Evolutionary conservation across 2,888 invertebrate genomes (phyloP), one percentile per base, ranked within the genome.

Genomic region (Iselma pallidipennis): DNA sequence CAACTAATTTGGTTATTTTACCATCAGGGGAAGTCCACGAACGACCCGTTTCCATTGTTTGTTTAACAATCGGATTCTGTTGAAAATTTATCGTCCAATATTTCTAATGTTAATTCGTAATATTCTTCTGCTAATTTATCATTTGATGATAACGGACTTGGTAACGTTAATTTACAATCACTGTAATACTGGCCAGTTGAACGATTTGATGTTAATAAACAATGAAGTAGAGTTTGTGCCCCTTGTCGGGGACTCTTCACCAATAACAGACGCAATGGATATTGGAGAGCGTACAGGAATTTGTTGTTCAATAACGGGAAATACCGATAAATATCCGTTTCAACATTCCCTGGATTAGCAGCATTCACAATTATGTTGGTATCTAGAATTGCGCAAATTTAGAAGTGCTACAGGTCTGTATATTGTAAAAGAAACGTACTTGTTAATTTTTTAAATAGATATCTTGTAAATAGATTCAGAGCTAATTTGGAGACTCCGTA

Each of bases 301-400:
- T 71, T 72, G 60, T 79, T 81, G 29, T 69, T 75, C 50, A 82
- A 65, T 9, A 72, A 75, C 3, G 80, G 80, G 66, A 79, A 82
- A 63, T 82, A 68, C 23, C 82, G 75, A 68, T 72, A 82, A 45
- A 83, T 81, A 4, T 69, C 62, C 0, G 83, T 83, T 72, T 82
- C 82, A 0, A 80, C 80, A 66, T 82, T 82, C 2, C 83, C 84
- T 2, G 83, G 84, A 71, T 83, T 78, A 10, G 80, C 82, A 31
- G 81, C 76, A 66, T 81, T 81, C 23, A 82, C 78, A 42, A 80
- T 73, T 23, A 82, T 73, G 59, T 80, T 80, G 45, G 79, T 79
- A 62, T 74, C 80, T 81, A 66, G 55, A 60, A 53, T 49, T 25
- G 21, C 23, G 6, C 49, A 56, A 54, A 12, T 54, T 26, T 29